Evolutionary conservation across 2,113 vertebrate genomes (phyloP), one percentile per base, ranked within the genome.

Genomic region (Scytalopus superciliaris): DNA sequence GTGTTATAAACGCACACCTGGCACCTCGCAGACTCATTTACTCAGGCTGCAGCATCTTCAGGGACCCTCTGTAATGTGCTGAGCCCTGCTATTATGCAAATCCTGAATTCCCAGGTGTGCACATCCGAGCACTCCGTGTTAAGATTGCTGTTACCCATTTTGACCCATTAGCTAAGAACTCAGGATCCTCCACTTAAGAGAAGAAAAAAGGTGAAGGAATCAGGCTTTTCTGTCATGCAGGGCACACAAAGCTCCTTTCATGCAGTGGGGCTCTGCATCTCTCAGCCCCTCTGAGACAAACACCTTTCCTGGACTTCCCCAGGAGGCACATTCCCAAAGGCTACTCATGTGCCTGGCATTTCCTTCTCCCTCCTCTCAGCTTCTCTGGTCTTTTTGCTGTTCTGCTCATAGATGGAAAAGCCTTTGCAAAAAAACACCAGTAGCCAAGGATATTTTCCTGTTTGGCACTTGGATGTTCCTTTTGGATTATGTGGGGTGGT

Each of bases 11-110:
- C 1, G 37, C 68, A 73, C 94, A 94, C 93, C 93, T 91, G 93
- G 92, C 73, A 94, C 93, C 94, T 90, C 25, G 7, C 84, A 70
- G 74, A 28, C 81, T 93, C 95, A 89, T 93, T 91, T 87, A 25
- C 87, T 81, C 44, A 7, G 90, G 85, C 77, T 76, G 88, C 79
- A 87, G 78, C 16, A 15, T 74, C 95, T 78, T 90, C 55, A 76
- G 89, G 85, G 91, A 95, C 89, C 84, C 84, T 83, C 56, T 24
- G 79, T 3, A 27, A 91, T 88, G 94, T 56, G 87, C 83, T 15
- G 45, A 89, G 76, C 80, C 70, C 73, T 33, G 76, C 78, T 50
- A 70, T 84, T 92, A 93, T 93, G 86, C 76, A 83, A 76, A 94
- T 75, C 44, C 30, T 7, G 5, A 52, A 86, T 66, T 74, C 84